These are phyloP conservation scores for Auanema sp. DNA, from an alignment of 2,888 invertebrate species.

Conservation along the genomic window DNA sequence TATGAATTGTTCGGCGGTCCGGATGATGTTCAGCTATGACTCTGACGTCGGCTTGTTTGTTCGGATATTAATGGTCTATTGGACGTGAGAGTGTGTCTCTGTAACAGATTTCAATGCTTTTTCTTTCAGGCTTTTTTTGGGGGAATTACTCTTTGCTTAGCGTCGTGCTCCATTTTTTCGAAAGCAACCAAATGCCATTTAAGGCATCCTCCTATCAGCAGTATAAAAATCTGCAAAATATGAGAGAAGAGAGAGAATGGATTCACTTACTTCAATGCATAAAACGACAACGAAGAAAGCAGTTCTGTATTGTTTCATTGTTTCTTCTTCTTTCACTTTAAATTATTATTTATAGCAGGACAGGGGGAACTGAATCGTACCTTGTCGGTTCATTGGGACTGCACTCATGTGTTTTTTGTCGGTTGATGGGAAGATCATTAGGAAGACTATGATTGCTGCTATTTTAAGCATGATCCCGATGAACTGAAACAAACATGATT, in stretches of 20 bases:
- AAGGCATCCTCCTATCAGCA: conserved; percentile 34
- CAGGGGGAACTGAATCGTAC: neutral
- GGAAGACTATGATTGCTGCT: conserved; percentile 37
- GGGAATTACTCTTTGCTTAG: conserved; percentile 32
- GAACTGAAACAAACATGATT: conserved; percentile 17
- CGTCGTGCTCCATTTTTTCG: conserved; percentile 32
- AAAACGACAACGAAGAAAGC: conserved; percentile 39
- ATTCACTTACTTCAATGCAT: conserved; percentile 12
- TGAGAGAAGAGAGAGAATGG: neutral
- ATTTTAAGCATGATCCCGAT: conserved; percentile 44
- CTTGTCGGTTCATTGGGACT: conserved; percentile 7
- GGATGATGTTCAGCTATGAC: conserved; percentile 10
- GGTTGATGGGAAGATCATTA: conserved; percentile 33
- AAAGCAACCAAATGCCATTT: conserved; percentile 46
- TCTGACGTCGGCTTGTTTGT: conserved; percentile 16
- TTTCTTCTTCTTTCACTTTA: conserved; percentile 20
- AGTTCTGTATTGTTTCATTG: conserved; percentile 30
- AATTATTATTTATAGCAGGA: neutral
- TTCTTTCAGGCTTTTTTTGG: neutral
- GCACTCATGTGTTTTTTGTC: neutral
- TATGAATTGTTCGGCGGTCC: neutral
- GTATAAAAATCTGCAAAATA: conserved; percentile 28
- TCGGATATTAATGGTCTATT: conserved; percentile 29
- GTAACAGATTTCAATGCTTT: conserved; percentile 13
- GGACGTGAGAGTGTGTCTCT: conserved; percentile 32